Conservation (phyloP, 2,113 vertebrate genomes). For the Platichthys flesus region DNA sequence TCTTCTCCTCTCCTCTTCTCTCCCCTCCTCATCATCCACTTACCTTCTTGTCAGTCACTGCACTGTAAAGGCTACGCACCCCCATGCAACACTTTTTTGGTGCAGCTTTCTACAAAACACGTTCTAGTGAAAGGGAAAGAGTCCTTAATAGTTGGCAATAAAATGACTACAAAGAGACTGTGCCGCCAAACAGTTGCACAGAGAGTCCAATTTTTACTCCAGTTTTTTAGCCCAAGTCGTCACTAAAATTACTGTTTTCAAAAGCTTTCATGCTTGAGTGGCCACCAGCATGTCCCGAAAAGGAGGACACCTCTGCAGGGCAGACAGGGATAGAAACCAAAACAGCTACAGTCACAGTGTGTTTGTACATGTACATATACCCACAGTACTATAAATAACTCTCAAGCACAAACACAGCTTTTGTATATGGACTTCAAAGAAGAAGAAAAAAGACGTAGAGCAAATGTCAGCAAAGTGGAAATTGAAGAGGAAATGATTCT, state of each 20-base stretch:
- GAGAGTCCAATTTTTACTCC: conserved; percentile 49
- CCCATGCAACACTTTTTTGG: conserved; percentile 8
- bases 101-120: conserved; percentile 19
- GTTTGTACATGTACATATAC: not conserved
- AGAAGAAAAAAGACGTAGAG: not conserved
- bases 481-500: not conserved
- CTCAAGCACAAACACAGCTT: not conserved
- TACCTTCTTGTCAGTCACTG: conserved; percentile 37
- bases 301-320: conserved; percentile 37
- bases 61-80: conserved; percentile 12
- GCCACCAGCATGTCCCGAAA: conserved; percentile 20
- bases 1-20: conserved; percentile 53
- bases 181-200: conserved; percentile 29
- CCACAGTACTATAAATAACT: not conserved
- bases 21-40: conserved; percentile 28
- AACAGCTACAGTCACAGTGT: not conserved
- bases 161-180: conserved; percentile 46
- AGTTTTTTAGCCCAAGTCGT: conserved; percentile 49
- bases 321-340: conserved; percentile 23
- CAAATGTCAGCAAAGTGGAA: not conserved
- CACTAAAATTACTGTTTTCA: conserved; percentile 49
- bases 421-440: not conserved
- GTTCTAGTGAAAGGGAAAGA: conserved; percentile 13
- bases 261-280: conserved; percentile 44
- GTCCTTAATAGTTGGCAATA: conserved; percentile 36